These are phyloP conservation scores for Grammomys dolichurus DNA, from an alignment of 2,113 vertebrate genomes.

Conservation along the genomic window DNA sequence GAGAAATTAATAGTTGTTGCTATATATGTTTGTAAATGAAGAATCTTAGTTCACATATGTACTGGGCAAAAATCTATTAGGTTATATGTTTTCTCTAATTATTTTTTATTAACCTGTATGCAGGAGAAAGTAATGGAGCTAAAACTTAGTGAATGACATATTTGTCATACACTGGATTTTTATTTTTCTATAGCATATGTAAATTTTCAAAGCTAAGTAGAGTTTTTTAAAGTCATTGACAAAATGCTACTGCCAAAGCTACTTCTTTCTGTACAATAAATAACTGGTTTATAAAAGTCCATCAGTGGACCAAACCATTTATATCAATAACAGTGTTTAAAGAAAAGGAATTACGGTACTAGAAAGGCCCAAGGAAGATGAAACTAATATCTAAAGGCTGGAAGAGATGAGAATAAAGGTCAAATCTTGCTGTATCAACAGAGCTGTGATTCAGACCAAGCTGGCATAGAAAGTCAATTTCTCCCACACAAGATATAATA, in stretches of 20 bases:
- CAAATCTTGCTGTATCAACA: background rate
- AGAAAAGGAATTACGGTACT: background rate
- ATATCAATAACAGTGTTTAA: background rate
- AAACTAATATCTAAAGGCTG: background rate
- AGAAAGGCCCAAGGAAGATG: conserved; percentile 23
- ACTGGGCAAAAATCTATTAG: background rate
- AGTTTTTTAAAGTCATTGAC: background rate
- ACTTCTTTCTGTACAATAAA: conserved; percentile 40
- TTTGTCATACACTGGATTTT: background rate
- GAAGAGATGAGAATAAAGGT: background rate
- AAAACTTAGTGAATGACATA: background rate
- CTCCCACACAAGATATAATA: background rate
- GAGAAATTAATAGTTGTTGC: background rate
- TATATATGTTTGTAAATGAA: background rate
- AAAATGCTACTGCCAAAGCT: background rate
- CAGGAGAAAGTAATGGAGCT: background rate
- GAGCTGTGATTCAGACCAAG: background rate
- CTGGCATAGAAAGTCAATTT: conserved; percentile 28
- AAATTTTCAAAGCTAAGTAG: conserved; percentile 9
- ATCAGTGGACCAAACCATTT: conserved; percentile 22
- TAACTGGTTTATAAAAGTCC: conserved; percentile 18
- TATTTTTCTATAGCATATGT: background rate
- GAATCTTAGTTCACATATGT: background rate
- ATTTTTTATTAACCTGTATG: conserved; percentile 30
- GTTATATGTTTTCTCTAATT: background rate